Conservation (phyloP, 1,140 invertebrate genomes). For the Zophobas morio region DNA sequence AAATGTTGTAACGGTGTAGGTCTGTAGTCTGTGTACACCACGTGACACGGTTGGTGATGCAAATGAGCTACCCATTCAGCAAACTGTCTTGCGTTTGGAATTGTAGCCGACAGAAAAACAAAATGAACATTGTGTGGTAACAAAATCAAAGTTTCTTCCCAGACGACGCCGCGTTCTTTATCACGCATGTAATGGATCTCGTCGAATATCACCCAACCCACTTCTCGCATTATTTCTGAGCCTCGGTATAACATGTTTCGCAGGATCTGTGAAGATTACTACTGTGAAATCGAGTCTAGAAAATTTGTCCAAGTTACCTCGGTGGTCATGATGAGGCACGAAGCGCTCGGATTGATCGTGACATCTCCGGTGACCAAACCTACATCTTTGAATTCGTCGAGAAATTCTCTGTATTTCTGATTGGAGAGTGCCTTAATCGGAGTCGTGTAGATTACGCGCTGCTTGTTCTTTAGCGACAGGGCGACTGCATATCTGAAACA, state of each 20-base stretch:
- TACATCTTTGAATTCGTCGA: conserved; percentile 98
- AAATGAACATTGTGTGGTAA: conserved; percentile 98
- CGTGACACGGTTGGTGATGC: conserved; percentile 98
- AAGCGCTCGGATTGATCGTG: conserved; percentile 98
- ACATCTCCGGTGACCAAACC: conserved; percentile 99
- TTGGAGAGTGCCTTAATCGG: conserved; percentile 99
- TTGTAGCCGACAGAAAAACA: conserved; percentile 99
- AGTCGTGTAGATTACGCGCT: conserved; percentile 98
- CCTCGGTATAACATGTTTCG: conserved; percentile 99
- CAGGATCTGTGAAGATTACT: conserved; percentile 80
- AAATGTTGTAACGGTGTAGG: conserved; percentile 99
- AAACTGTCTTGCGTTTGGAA: conserved; percentile 98
- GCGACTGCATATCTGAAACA: conserved; percentile 80
- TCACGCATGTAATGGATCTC: conserved; percentile 99
- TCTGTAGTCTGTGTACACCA: conserved; percentile 98
- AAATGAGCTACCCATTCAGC: conserved; percentile 98
- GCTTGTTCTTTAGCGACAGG: conserved; percentile 78
- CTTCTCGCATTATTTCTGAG: conserved; percentile 98
- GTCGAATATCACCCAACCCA: conserved; percentile 99
- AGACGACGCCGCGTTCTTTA: conserved; percentile 98
- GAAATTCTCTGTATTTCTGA: conserved; percentile 99
- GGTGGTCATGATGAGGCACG: conserved; percentile 99
- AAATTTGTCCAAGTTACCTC: conserved; percentile 76
- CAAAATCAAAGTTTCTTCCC: conserved; percentile 99
- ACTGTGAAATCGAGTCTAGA: neutral